Evolutionary conservation across 2,888 invertebrate species (phyloP), one percentile per base, ranked within the genome.

Genomic region (Hydropsyche betteni): DNA sequence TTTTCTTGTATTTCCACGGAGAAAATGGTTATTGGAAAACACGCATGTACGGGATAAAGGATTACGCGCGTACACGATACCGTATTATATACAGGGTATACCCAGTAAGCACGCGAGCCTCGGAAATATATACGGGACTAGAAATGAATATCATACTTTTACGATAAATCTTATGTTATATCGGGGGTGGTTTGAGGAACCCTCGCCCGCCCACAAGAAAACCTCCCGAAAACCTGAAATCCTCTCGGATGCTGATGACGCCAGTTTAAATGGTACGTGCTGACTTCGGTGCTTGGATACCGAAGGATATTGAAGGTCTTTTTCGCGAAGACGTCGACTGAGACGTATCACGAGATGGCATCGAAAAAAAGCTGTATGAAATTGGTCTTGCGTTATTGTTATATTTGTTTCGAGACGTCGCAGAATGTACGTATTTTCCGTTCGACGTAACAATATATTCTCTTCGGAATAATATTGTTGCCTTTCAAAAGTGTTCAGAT

Each of bases 231-330:
- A 64, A 64, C 64, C 64, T 64, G 64, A 61, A 55, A 72, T 72
- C 38, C 72, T 36, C 61, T 36, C 55, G 14, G 72, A 72, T 64
- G 33, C 61, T 68, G 74, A 76, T 75, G 74, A 70, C 75, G 74
- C 76, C 75, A 76, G 74, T 77, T 76, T 74, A 78, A 76, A 76
- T 69, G 68, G 74, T 71, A 78, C 78, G 78, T 78, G 78, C 75
- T 68, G 64, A 64, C 64, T 64, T 64, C 64, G 64, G 34, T 34
- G 64, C 64, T 64, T 34, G 64, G 64, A 64, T 64, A 24, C 34
- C 36, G 64, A 64, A 64, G 64, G 64, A 64, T 64, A 64, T 64
- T 64, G 64, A 64, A 64, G 64, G 34, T 36, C 34, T 44, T 44
- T 64, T 64, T 64, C 64, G 64, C 36, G 64, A 36, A 24, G 64